phyloP scores from a whole-genome alignment of 92 coral and sea anemone genomes.

The Umimayanthus kanabou region DNA sequence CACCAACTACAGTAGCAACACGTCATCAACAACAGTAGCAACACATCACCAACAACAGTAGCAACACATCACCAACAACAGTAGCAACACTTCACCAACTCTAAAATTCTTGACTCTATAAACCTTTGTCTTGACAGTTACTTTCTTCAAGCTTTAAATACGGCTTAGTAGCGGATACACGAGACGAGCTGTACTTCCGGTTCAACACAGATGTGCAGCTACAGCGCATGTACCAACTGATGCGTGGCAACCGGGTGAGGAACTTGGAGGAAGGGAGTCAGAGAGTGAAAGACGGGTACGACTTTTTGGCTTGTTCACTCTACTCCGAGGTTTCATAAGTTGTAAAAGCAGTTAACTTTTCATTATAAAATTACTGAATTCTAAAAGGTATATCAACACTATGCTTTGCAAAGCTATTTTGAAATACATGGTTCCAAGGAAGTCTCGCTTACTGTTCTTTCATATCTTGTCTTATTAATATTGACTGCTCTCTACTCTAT shows the following conservation, averaged over 20 bases:
- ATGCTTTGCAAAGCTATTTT: too few relatives aligned
- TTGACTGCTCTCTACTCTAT: neutral
- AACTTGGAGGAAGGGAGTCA: slow-evolving; percentile 3
- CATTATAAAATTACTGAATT: too few relatives aligned
- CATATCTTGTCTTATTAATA: neutral
- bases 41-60: too few relatives aligned
- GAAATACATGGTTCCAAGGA: too few relatives aligned
- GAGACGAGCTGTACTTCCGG: slow-evolving; percentile 28
- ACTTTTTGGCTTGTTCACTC: neutral
- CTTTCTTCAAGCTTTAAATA: slow-evolving; percentile 14
- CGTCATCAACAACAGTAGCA: too few relatives aligned
- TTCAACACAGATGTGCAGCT: slow-evolving; percentile 3
- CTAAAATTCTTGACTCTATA: too few relatives aligned
- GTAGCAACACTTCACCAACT: too few relatives aligned
- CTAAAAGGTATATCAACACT: too few relatives aligned
- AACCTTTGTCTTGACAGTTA: neutral
- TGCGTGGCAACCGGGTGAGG: neutral
- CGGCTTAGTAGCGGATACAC: neutral
- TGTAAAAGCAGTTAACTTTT: too few relatives aligned
- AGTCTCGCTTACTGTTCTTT: too few relatives aligned
- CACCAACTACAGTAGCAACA: too few relatives aligned
- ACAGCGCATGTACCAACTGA: slow-evolving; percentile 27
- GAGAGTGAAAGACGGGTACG: slow-evolving; percentile 23
- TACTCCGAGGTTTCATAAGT: neutral
- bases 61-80: too few relatives aligned